A percentile compares a stretch with the other conserved stretches of the same genome.
phyloP scores from a whole-genome alignment of 2,888 invertebrate species.

The Masnerella sp. region DNA sequence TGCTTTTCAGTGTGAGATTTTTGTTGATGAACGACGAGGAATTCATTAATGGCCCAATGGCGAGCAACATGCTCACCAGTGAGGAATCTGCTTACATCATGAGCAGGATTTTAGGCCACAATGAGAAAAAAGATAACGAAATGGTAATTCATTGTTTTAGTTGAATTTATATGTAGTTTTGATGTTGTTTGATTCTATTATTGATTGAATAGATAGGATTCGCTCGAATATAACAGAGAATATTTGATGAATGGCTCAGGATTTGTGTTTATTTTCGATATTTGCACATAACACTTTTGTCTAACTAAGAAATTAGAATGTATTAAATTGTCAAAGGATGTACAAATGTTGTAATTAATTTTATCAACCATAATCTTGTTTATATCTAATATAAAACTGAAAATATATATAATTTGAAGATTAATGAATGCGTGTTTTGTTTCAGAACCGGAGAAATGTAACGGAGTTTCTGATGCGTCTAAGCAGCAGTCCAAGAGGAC shows the following conservation, averaged over 20 bases:
- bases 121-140: constrained; percentile 31
- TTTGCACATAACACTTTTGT: too few species aligned
- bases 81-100: constrained; percentile 77
- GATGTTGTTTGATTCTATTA: too few species aligned
- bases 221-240: too few species aligned
- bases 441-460: constrained; percentile 25
- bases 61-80: constrained; percentile 79
- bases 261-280: too few species aligned
- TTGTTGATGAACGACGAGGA: constrained; percentile 83
- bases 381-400: too few species aligned
- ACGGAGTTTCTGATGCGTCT: constrained; percentile 23
- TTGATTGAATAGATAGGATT: too few species aligned
- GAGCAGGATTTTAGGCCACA: constrained; percentile 68
- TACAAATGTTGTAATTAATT: too few species aligned
- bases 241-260: too few species aligned
- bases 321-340: too few species aligned
- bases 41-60: constrained; percentile 80
- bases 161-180: neutral
- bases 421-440: neutral
- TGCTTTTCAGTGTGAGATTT: constrained; percentile 83
- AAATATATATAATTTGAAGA: too few species aligned
- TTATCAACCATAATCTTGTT: too few species aligned
- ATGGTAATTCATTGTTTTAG: constrained; percentile 25
- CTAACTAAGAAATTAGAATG: too few species aligned
- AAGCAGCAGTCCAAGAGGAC: constrained; percentile 29